These are phyloP conservation scores for Clupea harengus DNA, from an alignment of 2,113 vertebrate species.

Conservation along the genomic window DNA sequence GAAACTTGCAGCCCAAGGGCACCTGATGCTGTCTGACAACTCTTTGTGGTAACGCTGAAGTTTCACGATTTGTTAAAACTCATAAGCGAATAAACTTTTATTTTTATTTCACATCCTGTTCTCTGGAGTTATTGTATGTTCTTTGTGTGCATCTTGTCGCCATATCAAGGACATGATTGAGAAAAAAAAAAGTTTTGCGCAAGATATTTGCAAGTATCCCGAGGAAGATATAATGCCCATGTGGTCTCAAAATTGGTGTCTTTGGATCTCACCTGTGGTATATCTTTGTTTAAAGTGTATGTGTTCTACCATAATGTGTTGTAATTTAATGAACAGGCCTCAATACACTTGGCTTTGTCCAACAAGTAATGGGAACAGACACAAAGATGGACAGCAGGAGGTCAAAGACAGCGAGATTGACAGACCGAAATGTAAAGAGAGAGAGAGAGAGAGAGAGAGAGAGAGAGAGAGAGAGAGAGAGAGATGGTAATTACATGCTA, in stretches of 20 bases:
- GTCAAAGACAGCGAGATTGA: not conserved
- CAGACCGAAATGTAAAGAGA: not conserved
- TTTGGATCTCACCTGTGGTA: not conserved
- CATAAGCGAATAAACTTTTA: not conserved
- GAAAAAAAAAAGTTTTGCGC: not conserved
- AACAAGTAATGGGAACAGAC: not conserved
- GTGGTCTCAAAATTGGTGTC: not conserved
- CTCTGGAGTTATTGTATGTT: not conserved
- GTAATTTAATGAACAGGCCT: not conserved
- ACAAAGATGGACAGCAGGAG: not conserved
- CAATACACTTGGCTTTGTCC: not conserved
- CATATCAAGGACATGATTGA: not conserved
- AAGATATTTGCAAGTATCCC: not conserved
- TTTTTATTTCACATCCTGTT: not conserved
- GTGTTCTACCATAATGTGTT: not conserved
- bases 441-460: not conserved
- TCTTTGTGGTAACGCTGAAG: not conserved
- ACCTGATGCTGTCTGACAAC: not conserved
- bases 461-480: constrained; percentile 25
- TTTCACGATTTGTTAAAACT: not conserved
- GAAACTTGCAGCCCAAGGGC: not conserved
- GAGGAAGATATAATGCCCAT: not conserved
- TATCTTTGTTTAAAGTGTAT: not conserved
- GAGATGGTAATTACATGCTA: constrained; percentile 46
- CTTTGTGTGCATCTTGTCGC: not conserved